phyloP scores from a whole-genome alignment of 2,797 vertebrate genomes.

The Mus minutoides region DNA sequence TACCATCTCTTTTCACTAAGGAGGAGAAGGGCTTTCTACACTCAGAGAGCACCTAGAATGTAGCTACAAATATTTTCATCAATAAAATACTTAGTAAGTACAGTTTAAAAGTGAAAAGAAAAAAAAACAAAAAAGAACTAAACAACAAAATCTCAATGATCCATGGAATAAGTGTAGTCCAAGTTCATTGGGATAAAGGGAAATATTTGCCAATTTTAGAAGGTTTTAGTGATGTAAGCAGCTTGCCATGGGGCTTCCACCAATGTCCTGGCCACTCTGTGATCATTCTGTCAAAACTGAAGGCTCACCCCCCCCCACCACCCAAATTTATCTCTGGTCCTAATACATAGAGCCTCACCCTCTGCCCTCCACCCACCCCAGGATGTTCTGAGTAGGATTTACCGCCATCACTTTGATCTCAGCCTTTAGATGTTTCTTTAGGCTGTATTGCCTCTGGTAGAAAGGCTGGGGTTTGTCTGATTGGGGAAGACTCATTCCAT shows the following conservation, averaged over 20 bases:
- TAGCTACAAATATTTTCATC: not conserved
- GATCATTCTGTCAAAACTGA: not conserved
- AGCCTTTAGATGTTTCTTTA: slow-evolving; percentile 45
- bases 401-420: slow-evolving; percentile 68
- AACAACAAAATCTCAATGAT: not conserved
- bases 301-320: not conserved
- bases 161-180: not conserved
- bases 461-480: not conserved
- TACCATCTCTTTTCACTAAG: not conserved
- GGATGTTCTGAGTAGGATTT: not conserved
- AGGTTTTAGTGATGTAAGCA: not conserved
- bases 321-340: not conserved
- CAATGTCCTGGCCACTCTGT: not conserved
- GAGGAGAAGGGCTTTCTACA: not conserved
- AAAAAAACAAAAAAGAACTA: not conserved
- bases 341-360: not conserved
- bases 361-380: not conserved
- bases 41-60: not conserved
- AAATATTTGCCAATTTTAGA: not conserved
- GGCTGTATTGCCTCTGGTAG: not conserved
- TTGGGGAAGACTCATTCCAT: not conserved
- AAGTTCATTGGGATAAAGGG: not conserved
- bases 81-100: not conserved
- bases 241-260: not conserved
- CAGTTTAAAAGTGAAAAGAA: not conserved